Evolutionary conservation across 2,797 vertebrate genomes (phyloP).

Genomic region (Phataginus tricuspis): DNA sequence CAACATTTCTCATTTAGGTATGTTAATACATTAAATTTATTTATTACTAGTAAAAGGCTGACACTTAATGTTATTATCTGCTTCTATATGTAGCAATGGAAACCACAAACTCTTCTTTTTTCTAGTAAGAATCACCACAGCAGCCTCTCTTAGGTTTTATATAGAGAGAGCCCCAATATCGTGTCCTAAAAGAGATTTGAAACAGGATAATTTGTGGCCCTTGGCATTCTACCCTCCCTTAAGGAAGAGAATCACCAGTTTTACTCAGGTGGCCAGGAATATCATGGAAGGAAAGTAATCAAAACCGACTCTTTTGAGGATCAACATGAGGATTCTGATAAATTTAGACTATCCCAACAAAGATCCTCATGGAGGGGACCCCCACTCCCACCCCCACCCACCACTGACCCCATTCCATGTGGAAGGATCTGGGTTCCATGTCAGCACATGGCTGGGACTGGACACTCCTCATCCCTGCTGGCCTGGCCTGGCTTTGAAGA

Average conservation of each 20-base stretch:
- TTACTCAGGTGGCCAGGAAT: neutral
- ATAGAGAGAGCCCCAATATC: neutral
- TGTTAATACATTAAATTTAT: neutral
- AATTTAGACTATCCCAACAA: neutral
- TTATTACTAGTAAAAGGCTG: neutral
- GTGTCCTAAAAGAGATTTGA: neutral
- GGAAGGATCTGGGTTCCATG: neutral
- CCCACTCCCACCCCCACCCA: rapidly evolving
- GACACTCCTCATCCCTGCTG: neutral
- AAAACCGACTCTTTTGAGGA: neutral
- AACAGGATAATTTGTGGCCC: no score
- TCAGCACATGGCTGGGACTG: neutral
- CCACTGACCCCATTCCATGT: rapidly evolving
- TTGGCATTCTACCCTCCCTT: neutral
- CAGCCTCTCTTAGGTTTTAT: neutral
- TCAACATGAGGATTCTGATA: neutral
- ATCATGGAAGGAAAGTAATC: neutral
- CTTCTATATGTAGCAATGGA: neutral
- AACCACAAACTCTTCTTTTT: neutral
- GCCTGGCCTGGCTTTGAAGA: neutral
- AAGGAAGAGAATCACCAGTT: neutral
- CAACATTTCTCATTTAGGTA: neutral
- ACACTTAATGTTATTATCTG: neutral
- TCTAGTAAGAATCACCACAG: neutral
- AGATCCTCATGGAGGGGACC: neutral